phyloP scores from a whole-genome alignment of 2,113 vertebrate species.

The Urocynchramus pylzowi region DNA sequence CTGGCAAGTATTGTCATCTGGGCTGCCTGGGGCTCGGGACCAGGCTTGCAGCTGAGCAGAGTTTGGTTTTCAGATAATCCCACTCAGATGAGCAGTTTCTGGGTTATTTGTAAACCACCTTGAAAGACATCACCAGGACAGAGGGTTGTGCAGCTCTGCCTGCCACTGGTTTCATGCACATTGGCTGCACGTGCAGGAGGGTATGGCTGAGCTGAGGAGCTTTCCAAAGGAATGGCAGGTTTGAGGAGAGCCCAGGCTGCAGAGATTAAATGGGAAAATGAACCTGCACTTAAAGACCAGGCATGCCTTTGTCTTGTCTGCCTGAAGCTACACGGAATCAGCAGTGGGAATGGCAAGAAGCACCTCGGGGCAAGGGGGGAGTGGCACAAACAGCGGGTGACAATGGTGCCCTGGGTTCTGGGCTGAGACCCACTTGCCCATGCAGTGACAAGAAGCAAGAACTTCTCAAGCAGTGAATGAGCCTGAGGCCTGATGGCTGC shows the following conservation, averaged over 20 bases:
- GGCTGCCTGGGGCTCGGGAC: not conserved
- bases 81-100: not conserved
- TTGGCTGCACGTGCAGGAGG: not conserved
- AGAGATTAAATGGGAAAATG: not conserved
- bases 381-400: not conserved
- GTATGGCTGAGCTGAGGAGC: not conserved
- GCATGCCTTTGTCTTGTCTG: not conserved
- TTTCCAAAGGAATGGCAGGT: not conserved
- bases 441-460: not conserved
- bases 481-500: not conserved
- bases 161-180: not conserved
- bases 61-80: not conserved
- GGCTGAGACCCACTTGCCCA: not conserved
- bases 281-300: not conserved
- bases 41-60: not conserved
- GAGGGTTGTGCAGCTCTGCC: not conserved
- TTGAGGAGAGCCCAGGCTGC: not conserved
- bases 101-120: not conserved
- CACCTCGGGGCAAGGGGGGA: rapidly evolving
- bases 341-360: not conserved
- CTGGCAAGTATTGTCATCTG: not conserved
- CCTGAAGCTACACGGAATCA: not conserved
- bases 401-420: rapidly evolving
- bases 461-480: not conserved
- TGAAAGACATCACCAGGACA: not conserved